phyloP scores from a whole-genome alignment of 2,888 invertebrate species.

The Apamea crenata region DNA sequence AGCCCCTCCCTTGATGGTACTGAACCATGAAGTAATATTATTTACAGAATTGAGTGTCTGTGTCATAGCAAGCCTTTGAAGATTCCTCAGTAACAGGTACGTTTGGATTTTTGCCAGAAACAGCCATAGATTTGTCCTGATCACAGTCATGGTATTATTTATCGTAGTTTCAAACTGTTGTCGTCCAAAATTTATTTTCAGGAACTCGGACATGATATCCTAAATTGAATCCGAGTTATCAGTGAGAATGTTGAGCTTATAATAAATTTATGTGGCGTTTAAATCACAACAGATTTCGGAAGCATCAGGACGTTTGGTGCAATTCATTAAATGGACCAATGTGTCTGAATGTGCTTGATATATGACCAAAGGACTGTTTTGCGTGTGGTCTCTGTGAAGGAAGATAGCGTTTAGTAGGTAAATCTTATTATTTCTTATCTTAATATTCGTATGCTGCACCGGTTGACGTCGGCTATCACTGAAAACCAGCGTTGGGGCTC shows the following conservation, averaged over 20 bases:
- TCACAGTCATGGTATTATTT: constrained; percentile 24
- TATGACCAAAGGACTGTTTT: constrained; percentile 76
- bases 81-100: background rate
- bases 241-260: constrained; percentile 53
- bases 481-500: background rate
- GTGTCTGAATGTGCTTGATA: constrained; percentile 84
- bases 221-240: constrained; percentile 57
- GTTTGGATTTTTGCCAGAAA: constrained; percentile 33
- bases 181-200: constrained; percentile 15
- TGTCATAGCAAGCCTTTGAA: background rate
- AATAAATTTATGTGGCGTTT: constrained; percentile 73
- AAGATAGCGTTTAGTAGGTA: constrained; percentile 52
- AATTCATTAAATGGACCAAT: constrained; percentile 85
- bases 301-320: constrained; percentile 79
- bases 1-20: no score
- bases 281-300: constrained; percentile 82
- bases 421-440: background rate
- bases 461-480: background rate
- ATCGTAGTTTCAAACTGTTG: constrained; percentile 9
- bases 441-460: background rate
- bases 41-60: background rate
- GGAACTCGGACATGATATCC: constrained; percentile 8
- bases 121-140: constrained; percentile 22
- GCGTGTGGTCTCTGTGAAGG: constrained; percentile 53
- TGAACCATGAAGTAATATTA: background rate